Conservation (phyloP, 2,113 vertebrate genomes). For the Chaetops frenatus region DNA sequence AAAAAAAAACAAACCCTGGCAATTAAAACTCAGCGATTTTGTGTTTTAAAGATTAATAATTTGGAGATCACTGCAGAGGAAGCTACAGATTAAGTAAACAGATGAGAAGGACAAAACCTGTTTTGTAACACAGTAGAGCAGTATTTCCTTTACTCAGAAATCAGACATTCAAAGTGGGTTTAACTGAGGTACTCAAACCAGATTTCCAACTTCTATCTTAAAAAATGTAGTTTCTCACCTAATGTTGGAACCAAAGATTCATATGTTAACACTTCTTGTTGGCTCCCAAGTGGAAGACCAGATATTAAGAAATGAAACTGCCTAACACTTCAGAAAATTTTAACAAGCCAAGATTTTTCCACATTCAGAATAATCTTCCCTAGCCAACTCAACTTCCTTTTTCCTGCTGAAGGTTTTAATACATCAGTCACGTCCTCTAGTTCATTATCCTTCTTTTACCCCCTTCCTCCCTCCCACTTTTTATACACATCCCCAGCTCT, state of each 20-base stretch:
- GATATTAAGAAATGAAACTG: not conserved
- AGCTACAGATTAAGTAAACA: not conserved
- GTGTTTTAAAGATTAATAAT: not conserved
- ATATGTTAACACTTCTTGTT: not conserved
- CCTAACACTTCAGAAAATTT: not conserved
- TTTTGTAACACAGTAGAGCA: accelerated
- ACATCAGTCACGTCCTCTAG: constrained; percentile 1
- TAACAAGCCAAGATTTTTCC: not conserved
- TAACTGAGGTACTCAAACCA: not conserved
- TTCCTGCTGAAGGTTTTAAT: constrained; percentile 18
- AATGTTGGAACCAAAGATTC: not conserved
- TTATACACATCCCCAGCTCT: constrained; percentile 53
- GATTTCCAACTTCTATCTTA: not conserved
- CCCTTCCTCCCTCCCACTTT: constrained; percentile 51
- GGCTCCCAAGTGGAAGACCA: not conserved
- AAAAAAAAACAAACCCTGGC: not conserved
- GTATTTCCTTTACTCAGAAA: not conserved
- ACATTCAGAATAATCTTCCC: not conserved
- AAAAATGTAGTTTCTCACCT: not conserved
- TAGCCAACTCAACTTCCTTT: not conserved
- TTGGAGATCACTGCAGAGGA: not conserved
- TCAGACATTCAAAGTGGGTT: not conserved
- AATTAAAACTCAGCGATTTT: constrained; percentile 38
- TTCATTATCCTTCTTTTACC: constrained; percentile 27
- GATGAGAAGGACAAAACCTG: not conserved